Percentiles rank a stretch among this genome's conserved stretches.
Evolutionary conservation across 2,113 vertebrate genomes (phyloP).

Genomic region (Dipodomys ordii): DNA sequence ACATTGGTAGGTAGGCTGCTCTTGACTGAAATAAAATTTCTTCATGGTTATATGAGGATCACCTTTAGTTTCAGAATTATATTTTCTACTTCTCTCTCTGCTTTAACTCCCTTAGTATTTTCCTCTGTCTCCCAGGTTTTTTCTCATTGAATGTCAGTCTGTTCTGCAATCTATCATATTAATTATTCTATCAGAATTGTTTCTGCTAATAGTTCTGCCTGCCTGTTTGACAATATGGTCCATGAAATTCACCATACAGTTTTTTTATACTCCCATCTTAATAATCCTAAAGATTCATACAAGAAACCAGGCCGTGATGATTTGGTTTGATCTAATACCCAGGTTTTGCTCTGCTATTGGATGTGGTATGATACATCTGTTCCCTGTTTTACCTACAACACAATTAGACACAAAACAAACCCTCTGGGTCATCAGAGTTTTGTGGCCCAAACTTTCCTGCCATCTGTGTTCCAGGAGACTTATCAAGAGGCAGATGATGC

Average conservation of each 20-base stretch:
- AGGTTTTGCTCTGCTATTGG: neutral
- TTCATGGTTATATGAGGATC: neutral
- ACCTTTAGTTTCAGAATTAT: slow-evolving; percentile 44
- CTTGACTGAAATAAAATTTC: neutral
- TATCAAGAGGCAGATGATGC: slow-evolving; percentile 44
- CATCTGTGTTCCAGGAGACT: slow-evolving; percentile 49
- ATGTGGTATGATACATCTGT: slow-evolving; percentile 24
- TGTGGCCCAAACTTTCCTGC: neutral
- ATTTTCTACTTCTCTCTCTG: slow-evolving; percentile 3
- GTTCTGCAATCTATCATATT: neutral
- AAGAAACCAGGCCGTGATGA: neutral
- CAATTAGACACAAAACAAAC: slow-evolving; percentile 57
- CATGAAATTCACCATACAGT: neutral
- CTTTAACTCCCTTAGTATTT: neutral
- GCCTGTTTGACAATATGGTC: neutral
- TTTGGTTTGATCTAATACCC: neutral
- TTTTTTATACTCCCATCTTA: neutral
- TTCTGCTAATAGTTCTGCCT: slow-evolving; percentile 31
- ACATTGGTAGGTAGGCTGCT: neutral
- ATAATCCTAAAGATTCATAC: neutral
- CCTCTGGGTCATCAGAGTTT: neutral
- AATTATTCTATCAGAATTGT: neutral
- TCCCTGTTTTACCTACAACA: slow-evolving; percentile 53
- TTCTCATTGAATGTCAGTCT: neutral
- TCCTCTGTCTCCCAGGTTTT: neutral